Base-by-base conservation (phyloP, 2,113 vertebrate species). In the Eolophus roseicapilla region DNA sequence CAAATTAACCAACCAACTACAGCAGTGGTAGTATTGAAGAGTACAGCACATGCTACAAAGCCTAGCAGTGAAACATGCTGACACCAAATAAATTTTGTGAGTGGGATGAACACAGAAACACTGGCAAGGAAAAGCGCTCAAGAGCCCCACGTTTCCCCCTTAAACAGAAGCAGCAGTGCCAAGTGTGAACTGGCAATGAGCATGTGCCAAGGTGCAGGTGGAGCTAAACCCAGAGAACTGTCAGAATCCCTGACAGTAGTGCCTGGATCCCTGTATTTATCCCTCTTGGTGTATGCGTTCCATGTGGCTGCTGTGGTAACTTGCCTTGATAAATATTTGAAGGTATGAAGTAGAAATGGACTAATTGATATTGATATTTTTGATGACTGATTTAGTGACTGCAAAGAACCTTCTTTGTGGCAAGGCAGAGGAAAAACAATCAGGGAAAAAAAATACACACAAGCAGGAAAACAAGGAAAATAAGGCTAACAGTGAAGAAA, bases 221-320 rank as follows among this genome's bases (percentile, higher is more conserved):
- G 93, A 93, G 74, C 83, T 55, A 63, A 73, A 53, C 28, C 43
- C n/a, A 20, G 49, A 43, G 74, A 35, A 10, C 15, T 28, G 46
- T 37, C 91, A 74, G 68, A 11, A 5, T 33, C 46, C 33, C 57
- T 23, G 59, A 0, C 29, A 24, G 20, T 11, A 60, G 25, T 11
- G 39, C 82, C 84, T 7, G 43, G 7, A 23, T 23, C 15, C 0
- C 18, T 14, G 3, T 0, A 6, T 18, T 50, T 7, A 43, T 39
- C 47, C 53, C 57, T 52, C 63, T 23, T 23, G 2, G 21, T 10
- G 14, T 0, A 44, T 13, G 24, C 3, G 8, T 29, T 43, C 53
- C 21, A 6, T 5, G 15, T 20, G 50, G 49, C 79, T 68, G 41
- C 74, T 82, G 25, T 4, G 23, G 17, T 10, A 47, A 59, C 74